A percentile compares a stretch with the other conserved stretches of the same genome.
phyloP scores from a whole-genome alignment of 2,888 invertebrate genomes.

The Temnothorax rugatulus region DNA sequence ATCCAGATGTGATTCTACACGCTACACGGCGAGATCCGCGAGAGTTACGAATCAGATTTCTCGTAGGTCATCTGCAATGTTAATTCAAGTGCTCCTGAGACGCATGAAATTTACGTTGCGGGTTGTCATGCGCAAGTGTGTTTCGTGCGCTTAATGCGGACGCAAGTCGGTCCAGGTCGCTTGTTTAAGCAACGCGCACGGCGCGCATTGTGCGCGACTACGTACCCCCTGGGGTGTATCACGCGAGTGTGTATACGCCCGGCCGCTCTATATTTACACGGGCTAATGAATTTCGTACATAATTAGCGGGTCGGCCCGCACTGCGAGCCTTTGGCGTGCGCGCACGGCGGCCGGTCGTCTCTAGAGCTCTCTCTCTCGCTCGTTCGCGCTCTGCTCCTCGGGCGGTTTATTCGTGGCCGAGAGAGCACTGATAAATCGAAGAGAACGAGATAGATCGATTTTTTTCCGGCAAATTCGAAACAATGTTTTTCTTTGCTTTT shows the following conservation, averaged over 20 bases:
- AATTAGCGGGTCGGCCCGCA: conserved; percentile 70
- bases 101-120: conserved; percentile 17
- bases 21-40: background rate
- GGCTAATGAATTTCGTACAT: conserved; percentile 82
- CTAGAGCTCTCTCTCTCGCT: background rate
- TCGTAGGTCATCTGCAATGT: background rate
- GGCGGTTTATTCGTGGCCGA: conserved; percentile 36
- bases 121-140: background rate
- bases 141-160: conserved; percentile 7
- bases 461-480: background rate
- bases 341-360: conserved; percentile 1
- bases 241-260: background rate
- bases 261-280: conserved; percentile 75
- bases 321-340: conserved; percentile 40
- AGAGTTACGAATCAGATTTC: background rate
- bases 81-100: background rate
- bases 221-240: background rate
- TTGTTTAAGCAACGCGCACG: conserved; percentile 32
- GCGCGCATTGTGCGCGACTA: background rate
- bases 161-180: background rate
- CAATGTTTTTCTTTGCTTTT: background rate
- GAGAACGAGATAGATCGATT: conserved; percentile 15
- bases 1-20: background rate
- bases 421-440: conserved; percentile 23
- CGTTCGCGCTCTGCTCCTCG: conserved; percentile 14